Evolutionary conservation across 2,113 vertebrate genomes (phyloP), one percentile per base, ranked within the genome.

Genomic region (Saimiri boliviensis): DNA sequence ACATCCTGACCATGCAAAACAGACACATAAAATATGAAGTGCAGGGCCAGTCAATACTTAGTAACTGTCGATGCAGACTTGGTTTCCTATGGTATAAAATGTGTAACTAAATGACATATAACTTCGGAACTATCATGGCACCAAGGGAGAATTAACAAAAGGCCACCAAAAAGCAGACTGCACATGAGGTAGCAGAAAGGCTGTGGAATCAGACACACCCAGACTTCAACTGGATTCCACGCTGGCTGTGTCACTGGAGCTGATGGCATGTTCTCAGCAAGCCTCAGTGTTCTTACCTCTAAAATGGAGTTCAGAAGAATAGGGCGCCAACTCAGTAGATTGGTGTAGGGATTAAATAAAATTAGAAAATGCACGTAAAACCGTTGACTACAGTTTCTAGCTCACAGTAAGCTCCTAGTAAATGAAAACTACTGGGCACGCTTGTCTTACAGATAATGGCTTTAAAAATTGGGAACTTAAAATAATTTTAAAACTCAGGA

Each of bases 401-500:
- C 32, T 35, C 37, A 81, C 35, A 71, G 8, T 30, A 93, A 82
- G 19, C 8, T 84, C 11, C 92, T 93, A 16, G 49, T 52, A 82
- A 95, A 27, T 56, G 52, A 89, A 93, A 96, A 91, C 27, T 81
- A 40, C n/a, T 49, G 5, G 21, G 45, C 4, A 66, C 35, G 17
- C 58, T n/a, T 79, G 14, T 80, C 84, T 60, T 68, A 74, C 5
- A 95, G 42, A 80, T 5, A 81, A 74, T 27, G 20, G 35, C 79
- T 92, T 89, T 89, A 30, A 88, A 96, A 85, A 83, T 5, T 77
- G 10, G 73, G 21, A 90, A 74, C 47, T 93, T 87, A 73, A 32
- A 82, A 58, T 82, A 58, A 47, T 42, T 88, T 79, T 93, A 56
- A 86, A 86, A 77, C 25, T 91, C 60, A 76, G 45, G 42, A 94